Conservation (phyloP, 2,888 invertebrate genomes). For the Cantharis flavilabris region DNA sequence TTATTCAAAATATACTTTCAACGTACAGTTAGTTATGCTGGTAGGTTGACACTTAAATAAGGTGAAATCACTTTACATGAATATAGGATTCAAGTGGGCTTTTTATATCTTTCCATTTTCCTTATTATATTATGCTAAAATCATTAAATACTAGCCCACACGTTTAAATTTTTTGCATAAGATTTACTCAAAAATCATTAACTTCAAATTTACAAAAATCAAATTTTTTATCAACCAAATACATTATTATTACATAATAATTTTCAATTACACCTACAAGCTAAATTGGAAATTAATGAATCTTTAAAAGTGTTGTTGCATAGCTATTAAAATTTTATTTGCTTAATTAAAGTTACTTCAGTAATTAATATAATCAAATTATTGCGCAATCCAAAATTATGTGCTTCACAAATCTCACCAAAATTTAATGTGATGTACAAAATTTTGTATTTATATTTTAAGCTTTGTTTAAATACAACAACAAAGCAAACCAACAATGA, state of each 20-base stretch:
- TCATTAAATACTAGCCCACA: constrained; percentile 24
- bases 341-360: neutral
- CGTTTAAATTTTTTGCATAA: neutral
- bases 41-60: constrained; percentile 30
- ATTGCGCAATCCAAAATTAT: neutral
- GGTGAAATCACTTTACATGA: constrained; percentile 32
- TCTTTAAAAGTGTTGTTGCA: neutral
- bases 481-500: neutral
- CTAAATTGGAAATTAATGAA: neutral
- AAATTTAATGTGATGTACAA: neutral
- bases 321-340: neutral
- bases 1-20: constrained; percentile 9
- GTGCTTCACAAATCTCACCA: neutral
- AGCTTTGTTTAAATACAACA: neutral
- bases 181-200: neutral
- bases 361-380: neutral
- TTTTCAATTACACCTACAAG: neutral
- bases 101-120: constrained; percentile 6
- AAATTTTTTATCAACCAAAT: no score
- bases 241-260: neutral
- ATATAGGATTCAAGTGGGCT: constrained; percentile 27
- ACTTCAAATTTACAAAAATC: no score
- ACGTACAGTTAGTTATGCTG: constrained; percentile 26
- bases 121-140: constrained; percentile 14
- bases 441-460: neutral